Evolutionary conservation across 1,140 invertebrate genomes (phyloP), one percentile per base, ranked within the genome.

Genomic region (Bombus vancouverensis): DNA sequence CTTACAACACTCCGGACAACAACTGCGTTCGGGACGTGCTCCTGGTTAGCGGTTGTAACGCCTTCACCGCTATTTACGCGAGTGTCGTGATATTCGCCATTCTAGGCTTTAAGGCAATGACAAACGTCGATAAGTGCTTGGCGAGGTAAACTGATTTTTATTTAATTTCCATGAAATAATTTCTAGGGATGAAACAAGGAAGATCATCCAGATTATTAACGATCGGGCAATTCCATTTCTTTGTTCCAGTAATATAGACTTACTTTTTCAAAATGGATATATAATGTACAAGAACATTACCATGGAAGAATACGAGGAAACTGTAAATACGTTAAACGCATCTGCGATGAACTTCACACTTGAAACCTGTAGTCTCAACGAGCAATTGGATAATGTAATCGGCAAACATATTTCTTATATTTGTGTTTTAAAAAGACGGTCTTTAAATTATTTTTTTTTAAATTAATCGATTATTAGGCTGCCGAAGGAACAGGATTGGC

Each of bases 401-500:
- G 89, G 71, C 25, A 2, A 79, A 53, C 9, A 25, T 68, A 44
- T 18, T 10, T 25, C n/a, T 32, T 22, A 10, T 13, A 10, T 37
- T 37, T 28, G 6, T 1, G 18, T 53, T 12, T 32, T 25, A 37
- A 0, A 5, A 13, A 5, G 28, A n/a, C 28, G 4, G 28, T 22
- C 53, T 37, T 22, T 3, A 79, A 32, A 15, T 8, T 32, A 22
- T 3, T 65, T 18, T 13, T 13, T 39, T 2, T 44, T 76, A 37
- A 70, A 77, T 77, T 37, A 53, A 81, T 44, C 10, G n/a, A 74
- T 80, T 6, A 53, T 44, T 28, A 90, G 97, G 98, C 98, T 53
- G 98, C 98, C n/a, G 98, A 98, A 96, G 98, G 98, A 66, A 99
- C 98, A 15, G 98, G 98, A 18, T 93, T 99, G 76, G 98, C 98